Evolutionary conservation across 2,888 invertebrate species (phyloP).

Genomic region (Caenorhabditis wallacei): DNA sequence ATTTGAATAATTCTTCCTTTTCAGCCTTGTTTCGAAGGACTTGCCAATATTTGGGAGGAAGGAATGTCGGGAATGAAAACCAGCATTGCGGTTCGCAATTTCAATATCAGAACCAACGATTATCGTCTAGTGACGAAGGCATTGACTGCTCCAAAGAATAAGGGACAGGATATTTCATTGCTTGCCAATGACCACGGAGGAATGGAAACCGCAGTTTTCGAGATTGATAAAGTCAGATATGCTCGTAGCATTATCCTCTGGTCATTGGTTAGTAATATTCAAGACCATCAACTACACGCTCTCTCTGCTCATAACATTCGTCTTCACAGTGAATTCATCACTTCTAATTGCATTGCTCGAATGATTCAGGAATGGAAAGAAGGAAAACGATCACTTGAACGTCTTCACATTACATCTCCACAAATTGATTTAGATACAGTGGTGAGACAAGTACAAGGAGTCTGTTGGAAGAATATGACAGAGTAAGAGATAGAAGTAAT

Average conservation of each 20-base stretch:
- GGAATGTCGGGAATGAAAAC: conserved; percentile 36
- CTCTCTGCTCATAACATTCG: conserved; percentile 57
- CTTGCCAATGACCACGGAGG: conserved; percentile 58
- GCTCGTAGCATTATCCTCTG: conserved; percentile 61
- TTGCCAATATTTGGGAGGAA: conserved; percentile 47
- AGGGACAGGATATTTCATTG: conserved; percentile 44
- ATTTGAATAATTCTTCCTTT: not conserved
- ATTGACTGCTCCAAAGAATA: conserved; percentile 33
- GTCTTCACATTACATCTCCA: conserved; percentile 63
- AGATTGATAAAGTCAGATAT: conserved; percentile 51
- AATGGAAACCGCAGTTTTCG: conserved; percentile 56
- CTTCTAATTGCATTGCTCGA: conserved; percentile 32
- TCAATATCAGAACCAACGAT: conserved; percentile 64
- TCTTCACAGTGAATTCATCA: conserved; percentile 51
- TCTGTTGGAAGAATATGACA: conserved; percentile 63
- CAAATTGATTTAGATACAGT: conserved; percentile 45
- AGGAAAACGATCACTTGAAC: conserved; percentile 42
- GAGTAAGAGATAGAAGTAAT: conserved; percentile 49
- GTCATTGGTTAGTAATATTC: conserved; percentile 59
- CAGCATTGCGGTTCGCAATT: conserved; percentile 43
- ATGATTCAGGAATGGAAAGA: conserved; percentile 62
- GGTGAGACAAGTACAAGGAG: conserved; percentile 40
- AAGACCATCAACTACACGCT: conserved; percentile 44
- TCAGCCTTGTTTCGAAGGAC: conserved; percentile 68
- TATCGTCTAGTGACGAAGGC: conserved; percentile 50